Conservation (phyloP, 2,797 vertebrate species). For the Rhinella marina region DNA sequence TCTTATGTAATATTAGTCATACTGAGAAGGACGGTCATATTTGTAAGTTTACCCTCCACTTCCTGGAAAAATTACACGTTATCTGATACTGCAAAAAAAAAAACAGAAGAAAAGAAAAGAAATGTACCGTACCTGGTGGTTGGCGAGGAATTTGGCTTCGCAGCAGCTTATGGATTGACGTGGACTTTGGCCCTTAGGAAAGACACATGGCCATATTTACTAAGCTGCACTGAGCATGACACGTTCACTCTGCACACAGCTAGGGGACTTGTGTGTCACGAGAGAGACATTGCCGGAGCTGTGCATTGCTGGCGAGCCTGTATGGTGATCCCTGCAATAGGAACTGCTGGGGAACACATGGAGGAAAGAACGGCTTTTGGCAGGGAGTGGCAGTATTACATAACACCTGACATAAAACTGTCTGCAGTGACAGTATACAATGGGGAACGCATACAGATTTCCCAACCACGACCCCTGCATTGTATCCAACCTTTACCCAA, state of each 20-base stretch:
- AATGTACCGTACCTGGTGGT: conserved; percentile 32
- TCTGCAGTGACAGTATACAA: background rate
- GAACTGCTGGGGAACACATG: background rate
- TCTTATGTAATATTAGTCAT: background rate
- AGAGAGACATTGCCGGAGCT: background rate
- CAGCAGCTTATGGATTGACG: conserved; percentile 1
- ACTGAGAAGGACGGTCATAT: background rate
- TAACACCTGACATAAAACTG: background rate
- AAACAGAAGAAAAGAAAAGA: background rate
- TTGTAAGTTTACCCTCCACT: background rate
- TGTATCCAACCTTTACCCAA: background rate
- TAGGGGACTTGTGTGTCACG: background rate
- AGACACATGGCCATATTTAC: background rate
- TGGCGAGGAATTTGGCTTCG: background rate
- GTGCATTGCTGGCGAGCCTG: background rate
- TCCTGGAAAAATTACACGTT: background rate
- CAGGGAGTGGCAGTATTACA: conserved; percentile 8
- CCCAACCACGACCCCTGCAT: background rate
- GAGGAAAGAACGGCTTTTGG: background rate
- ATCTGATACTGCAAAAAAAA: background rate
- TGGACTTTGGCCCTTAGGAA: conserved; percentile 50
- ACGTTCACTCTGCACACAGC: background rate
- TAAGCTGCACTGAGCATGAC: conserved; percentile 13
- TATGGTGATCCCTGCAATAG: background rate
- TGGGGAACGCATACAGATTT: background rate